Base-by-base conservation (phyloP, 2,113 vertebrate species). In the Dicerorhinus sumatrensis region DNA sequence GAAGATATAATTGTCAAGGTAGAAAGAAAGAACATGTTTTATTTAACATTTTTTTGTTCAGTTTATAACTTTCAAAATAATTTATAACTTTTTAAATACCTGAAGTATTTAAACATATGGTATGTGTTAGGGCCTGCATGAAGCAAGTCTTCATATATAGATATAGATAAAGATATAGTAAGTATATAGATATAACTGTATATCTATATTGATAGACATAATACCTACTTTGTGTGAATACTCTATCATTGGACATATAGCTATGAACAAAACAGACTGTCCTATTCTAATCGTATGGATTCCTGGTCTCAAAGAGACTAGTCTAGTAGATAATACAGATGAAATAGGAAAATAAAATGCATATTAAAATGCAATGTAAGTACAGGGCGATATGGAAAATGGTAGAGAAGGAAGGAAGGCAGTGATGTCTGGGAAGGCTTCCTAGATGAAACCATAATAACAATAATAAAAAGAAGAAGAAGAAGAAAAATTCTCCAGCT, bases 51-150 rank as follows among this genome's bases (percentile, higher is more conserved):
- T 94, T 94, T 70, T 60, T 82, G 33, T 60, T 75, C 17, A 51
- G 46, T 87, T 36, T 82, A 65, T 79, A 62, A 92, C 36, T 89
- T 94, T 77, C 69, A 80, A 89, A 92, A 63, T 90, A 39, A 65
- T 80, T 87, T 48, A 70, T 46, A 73, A 87, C 51, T 58, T 93
- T 81, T 58, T 29, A 84, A 65, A 60, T 76, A 16, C 25, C 6
- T 67, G 73, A 77, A 79, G 29, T 83, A 62, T 56, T 85, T 93
- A 60, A 48, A 70, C 23, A 75, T 54, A 60, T 23, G 16, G 54
- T 23, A 33, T 93, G 10, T 62, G 4, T 69, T 89, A 76, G 33
- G n/a, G 4, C 77, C 69, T 82, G 33, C 60, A 77, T 42, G 16
- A 72, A 70, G 51, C 77, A 46, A 56, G 46, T 70, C 51, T 80